phyloP scores from a whole-genome alignment of 2,888 invertebrate species.

The Anarsia innoxiella region DNA sequence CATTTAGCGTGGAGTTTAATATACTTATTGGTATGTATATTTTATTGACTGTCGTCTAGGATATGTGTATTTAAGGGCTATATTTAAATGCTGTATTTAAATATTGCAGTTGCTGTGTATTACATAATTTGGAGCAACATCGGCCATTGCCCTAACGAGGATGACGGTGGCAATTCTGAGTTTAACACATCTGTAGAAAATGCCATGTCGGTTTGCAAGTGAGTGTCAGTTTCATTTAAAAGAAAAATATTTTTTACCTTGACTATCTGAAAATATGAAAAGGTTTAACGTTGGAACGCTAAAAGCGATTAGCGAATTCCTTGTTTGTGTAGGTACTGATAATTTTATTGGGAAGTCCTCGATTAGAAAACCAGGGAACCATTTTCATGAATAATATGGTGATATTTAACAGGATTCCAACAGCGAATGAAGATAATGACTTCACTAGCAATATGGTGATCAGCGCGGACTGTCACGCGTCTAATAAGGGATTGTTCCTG shows the following conservation, averaged over 20 bases:
- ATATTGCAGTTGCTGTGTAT: conserved; percentile 80
- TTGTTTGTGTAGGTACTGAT: too few species aligned
- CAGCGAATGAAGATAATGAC: conserved; percentile 62
- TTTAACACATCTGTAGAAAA: conserved; percentile 44
- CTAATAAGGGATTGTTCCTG: conserved; percentile 83
- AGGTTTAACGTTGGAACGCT: too few species aligned
- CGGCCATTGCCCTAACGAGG: conserved; percentile 72
- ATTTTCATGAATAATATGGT: too few species aligned
- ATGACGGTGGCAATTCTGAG: conserved; percentile 42
- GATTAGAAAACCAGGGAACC: too few species aligned
- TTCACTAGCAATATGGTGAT: conserved; percentile 76
- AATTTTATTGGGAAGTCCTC: too few species aligned
- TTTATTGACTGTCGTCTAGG: neutral
- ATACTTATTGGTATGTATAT: conserved; percentile 78
- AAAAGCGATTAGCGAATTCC: too few species aligned
- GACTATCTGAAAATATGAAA: neutral
- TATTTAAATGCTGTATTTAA: neutral
- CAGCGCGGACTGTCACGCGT: conserved; percentile 84
- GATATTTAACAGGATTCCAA: conserved; percentile 55
- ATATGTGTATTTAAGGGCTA: neutral
- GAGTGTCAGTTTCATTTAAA: too few species aligned
- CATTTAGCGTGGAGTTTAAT: conserved; percentile 87
- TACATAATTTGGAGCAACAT: conserved; percentile 85
- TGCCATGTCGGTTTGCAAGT: conserved; percentile 53
- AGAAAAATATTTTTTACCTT: too few species aligned